Base-by-base conservation (phyloP, 2,113 vertebrate genomes). In the Suncus etruscus region DNA sequence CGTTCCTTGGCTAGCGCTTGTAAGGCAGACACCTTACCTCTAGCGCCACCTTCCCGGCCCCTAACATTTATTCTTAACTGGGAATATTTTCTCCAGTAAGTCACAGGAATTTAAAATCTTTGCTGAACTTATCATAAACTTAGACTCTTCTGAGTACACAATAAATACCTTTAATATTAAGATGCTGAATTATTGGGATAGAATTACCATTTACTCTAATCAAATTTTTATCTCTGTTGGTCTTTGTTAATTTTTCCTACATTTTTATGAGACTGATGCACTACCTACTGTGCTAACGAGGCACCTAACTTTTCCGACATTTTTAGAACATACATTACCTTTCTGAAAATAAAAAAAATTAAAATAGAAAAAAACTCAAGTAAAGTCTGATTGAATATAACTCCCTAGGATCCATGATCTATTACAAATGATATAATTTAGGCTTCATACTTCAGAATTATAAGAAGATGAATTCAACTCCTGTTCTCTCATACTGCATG, bases 361-460 rank as follows among this genome's bases (percentile, higher is more conserved):
- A 81, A 96, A 95, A 94, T 87, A 76, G 22, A 92, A 90, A 89
- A 94, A 11, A 90, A 90, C 87, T 79, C 77, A 95, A 96, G 95
- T 96, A 94, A 95, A 87, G 50, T 91, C 85, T 88, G 96, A 54
- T 81, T 95, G 93, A 90, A 95, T 95, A 90, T 94, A 91, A 90
- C 93, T 87, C 91, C 51, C 32, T 86, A 88, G 94, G 81, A 31
- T 74, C 78, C 92, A 31, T 8, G 12, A 96, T 70, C 91, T 95
- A 90, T 87, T 94, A 84, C 69, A 90, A 47, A 0, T 0, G 91
- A 88, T 90, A 87, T 16, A 27, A 50, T 94, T 86, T 45, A 75
- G 79, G 61, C 85, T 95, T 97, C 91, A 63, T 84, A 68, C 89
- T 95, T 45, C 89, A 87, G 73, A 97, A 90, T 83, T 92, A 63